These are phyloP conservation scores for Columba janthina DNA, from an alignment of 2,113 vertebrate genomes.

Conservation along the genomic window DNA sequence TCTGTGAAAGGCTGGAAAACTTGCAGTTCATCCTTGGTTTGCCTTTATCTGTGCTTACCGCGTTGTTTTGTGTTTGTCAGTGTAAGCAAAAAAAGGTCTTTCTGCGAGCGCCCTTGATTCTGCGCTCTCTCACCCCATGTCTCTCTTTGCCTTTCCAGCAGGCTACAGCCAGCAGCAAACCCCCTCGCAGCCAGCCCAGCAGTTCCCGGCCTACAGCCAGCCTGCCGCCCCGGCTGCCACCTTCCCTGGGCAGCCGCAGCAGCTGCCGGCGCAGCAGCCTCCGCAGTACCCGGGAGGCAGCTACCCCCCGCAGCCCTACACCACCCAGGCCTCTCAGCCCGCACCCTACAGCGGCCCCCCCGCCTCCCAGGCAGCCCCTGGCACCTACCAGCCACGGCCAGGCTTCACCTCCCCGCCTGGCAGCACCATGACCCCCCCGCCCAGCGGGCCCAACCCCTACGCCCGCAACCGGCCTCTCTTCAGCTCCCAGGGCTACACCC, in stretches of 20 bases:
- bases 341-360: constrained; percentile 87
- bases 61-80: neutral
- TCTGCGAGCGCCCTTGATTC: rapidly evolving
- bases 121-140: neutral
- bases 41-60: neutral
- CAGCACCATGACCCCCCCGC: constrained; percentile 86
- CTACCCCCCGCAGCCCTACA: constrained; percentile 91
- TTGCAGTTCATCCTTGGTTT: neutral
- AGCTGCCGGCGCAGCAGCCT: constrained; percentile 81
- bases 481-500: constrained; percentile 87
- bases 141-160: constrained; percentile 71
- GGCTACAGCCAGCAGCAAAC: constrained; percentile 88
- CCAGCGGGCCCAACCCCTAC: constrained; percentile 89
- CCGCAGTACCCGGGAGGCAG: constrained; percentile 88
- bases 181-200: constrained; percentile 86
- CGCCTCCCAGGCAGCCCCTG: constrained; percentile 80
- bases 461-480: constrained; percentile 92
- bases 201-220: constrained; percentile 90
- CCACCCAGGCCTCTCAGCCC: constrained; percentile 88
- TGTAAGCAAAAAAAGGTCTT: neutral
- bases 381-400: constrained; percentile 86
- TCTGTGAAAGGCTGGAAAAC: neutral
- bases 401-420: constrained; percentile 89
- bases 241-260: constrained; percentile 81
- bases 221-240: constrained; percentile 82